These are phyloP conservation scores for Sebastes taczanowskii DNA, from an alignment of 2,797 vertebrate genomes.

Conservation along the genomic window DNA sequence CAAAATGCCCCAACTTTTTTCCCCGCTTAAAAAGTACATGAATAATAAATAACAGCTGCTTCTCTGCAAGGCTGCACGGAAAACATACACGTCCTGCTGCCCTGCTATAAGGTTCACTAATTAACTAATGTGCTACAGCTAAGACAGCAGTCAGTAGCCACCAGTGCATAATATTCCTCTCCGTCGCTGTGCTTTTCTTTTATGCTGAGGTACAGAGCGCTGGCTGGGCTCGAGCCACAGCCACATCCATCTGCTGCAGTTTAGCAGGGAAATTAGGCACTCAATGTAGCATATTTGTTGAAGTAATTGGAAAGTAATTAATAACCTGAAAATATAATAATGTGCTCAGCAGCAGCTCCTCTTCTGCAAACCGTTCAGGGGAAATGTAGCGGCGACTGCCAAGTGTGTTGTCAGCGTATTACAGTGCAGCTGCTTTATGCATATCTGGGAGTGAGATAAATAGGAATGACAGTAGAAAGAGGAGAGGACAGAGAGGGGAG, in stretches of 20 bases:
- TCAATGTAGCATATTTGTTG: slow-evolving; percentile 85
- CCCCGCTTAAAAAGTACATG: neutral
- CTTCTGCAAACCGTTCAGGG: slow-evolving; percentile 49
- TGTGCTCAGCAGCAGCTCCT: slow-evolving; percentile 56
- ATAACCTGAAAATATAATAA: slow-evolving; percentile 80
- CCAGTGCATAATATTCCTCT: slow-evolving; percentile 39
- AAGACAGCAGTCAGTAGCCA: slow-evolving; percentile 41
- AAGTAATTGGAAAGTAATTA: slow-evolving; percentile 86
- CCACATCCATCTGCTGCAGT: slow-evolving; percentile 81
- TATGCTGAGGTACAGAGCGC: slow-evolving; percentile 24
- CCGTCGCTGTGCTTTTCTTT: slow-evolving; percentile 23
- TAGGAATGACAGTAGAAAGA: slow-evolving; percentile 43
- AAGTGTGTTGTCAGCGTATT: slow-evolving; percentile 58
- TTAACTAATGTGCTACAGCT: slow-evolving; percentile 70
- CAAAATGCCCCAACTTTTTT: slow-evolving; percentile 21
- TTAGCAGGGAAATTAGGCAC: slow-evolving; percentile 83
- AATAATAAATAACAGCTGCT: slow-evolving; percentile 59
- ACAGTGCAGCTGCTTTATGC: slow-evolving; percentile 36
- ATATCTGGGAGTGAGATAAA: slow-evolving; percentile 49
- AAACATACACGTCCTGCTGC: slow-evolving; percentile 38
- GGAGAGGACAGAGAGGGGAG: neutral
- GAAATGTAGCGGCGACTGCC: slow-evolving; percentile 28
- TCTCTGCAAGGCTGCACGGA: slow-evolving; percentile 28
- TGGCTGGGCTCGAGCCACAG: slow-evolving; percentile 36
- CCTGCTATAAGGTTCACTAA: slow-evolving; percentile 61